phyloP scores from a whole-genome alignment of 2,113 vertebrate genomes.

The Alaudala cheleensis region DNA sequence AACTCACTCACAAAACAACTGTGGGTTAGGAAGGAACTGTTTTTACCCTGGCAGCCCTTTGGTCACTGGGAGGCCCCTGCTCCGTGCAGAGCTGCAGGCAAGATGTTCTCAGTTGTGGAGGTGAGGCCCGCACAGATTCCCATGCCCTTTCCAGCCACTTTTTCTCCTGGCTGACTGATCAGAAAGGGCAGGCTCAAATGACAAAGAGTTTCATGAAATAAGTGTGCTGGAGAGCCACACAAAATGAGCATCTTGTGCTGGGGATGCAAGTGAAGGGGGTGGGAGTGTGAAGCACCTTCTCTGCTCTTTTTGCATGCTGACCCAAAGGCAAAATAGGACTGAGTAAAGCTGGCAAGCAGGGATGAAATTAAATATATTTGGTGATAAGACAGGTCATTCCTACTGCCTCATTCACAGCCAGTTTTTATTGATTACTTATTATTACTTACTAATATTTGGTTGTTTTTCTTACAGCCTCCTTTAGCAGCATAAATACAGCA shows the following conservation, averaged over 20 bases:
- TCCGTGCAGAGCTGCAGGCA: background rate
- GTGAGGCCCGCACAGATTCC: conserved; percentile 29
- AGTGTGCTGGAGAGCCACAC: conserved; percentile 23
- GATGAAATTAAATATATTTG: background rate
- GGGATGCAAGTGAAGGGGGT: conserved; percentile 38
- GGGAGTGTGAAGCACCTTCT: background rate
- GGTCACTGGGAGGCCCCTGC: background rate
- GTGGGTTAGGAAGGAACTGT: background rate
- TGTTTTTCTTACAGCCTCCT: background rate
- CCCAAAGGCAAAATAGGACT: background rate
- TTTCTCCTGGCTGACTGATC: conserved; percentile 49
- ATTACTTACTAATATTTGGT: background rate
- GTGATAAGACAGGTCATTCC: background rate
- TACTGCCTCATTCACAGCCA: background rate
- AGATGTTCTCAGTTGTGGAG: background rate
- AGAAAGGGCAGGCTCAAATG: conserved; percentile 33
- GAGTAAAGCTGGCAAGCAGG: background rate
- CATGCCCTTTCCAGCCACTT: conserved; percentile 45
- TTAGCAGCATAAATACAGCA: background rate
- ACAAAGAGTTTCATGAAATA: conserved; percentile 35
- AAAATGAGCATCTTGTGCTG: conserved; percentile 24
- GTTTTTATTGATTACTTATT: background rate
- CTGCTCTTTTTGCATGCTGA: background rate
- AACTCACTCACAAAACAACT: background rate
- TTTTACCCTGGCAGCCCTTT: background rate